Percentiles rank a stretch among this genome's conserved stretches.
Evolutionary conservation across 2,797 vertebrate genomes (phyloP).

Genomic region (Sarcophilus harrisii): DNA sequence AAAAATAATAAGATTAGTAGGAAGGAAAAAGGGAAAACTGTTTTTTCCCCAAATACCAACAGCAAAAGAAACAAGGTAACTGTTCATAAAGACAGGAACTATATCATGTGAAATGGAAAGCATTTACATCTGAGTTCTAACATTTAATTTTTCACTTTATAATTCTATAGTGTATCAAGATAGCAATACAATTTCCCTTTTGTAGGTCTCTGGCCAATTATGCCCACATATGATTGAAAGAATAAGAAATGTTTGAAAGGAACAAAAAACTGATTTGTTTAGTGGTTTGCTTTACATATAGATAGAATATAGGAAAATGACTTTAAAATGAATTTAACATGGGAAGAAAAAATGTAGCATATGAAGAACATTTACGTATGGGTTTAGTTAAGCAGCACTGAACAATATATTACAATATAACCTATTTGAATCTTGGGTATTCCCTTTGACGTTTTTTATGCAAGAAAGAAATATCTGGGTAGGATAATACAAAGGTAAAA

Average conservation of each 20-base stretch:
- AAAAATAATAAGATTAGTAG: not conserved
- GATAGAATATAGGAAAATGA: not conserved
- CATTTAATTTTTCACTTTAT: conserved; percentile 24
- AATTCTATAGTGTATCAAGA: not conserved
- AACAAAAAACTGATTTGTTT: not conserved
- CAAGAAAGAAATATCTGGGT: conserved; percentile 20
- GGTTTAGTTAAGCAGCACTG: not conserved
- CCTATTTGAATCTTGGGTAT: not conserved
- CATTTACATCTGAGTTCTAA: conserved; percentile 38
- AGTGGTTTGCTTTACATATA: not conserved
- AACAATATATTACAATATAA: not conserved
- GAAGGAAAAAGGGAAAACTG: conserved; percentile 11
- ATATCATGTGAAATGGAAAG: not conserved
- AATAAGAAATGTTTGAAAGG: not conserved
- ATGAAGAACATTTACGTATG: not conserved
- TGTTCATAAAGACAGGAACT: not conserved
- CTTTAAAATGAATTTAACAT: not conserved
- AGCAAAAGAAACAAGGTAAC: conserved; percentile 9
- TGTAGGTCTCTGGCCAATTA: not conserved
- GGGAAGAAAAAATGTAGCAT: not conserved
- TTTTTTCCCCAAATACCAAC: conserved; percentile 6
- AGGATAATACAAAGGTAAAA: not conserved
- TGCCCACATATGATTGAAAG: conserved; percentile 10
- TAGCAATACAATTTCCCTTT: not conserved
- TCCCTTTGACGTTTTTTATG: not conserved